phyloP scores from a whole-genome alignment of 2,888 invertebrate species.

The Graphium colonna region DNA sequence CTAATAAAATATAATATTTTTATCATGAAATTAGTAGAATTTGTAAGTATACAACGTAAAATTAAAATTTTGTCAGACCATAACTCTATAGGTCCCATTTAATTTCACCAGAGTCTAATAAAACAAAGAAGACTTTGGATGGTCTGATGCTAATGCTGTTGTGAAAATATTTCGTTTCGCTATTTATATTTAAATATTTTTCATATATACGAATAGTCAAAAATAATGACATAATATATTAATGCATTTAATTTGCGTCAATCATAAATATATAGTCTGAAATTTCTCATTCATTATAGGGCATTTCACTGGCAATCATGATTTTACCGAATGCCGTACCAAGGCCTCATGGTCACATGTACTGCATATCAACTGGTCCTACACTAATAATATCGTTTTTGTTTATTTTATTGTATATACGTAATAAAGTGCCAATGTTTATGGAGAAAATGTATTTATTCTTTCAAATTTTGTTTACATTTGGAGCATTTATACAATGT shows the following conservation, averaged over 20 bases:
- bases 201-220: too few species aligned
- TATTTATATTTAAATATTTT: too few species aligned
- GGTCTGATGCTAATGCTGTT: too few species aligned
- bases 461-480: slow-evolving; percentile 72
- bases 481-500: slow-evolving; percentile 71
- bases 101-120: too few species aligned
- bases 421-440: slow-evolving; percentile 65
- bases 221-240: too few species aligned
- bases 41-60: slow-evolving; percentile 74
- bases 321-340: slow-evolving; percentile 52
- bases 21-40: slow-evolving; percentile 71
- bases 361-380: slow-evolving; percentile 70
- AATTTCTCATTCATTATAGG: slow-evolving; percentile 51
- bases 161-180: neutral
- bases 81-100: too few species aligned
- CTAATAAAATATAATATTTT: slow-evolving; percentile 70
- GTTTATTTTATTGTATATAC: slow-evolving; percentile 62
- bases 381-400: slow-evolving; percentile 65
- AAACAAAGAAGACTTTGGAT: too few species aligned
- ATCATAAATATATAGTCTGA: neutral
- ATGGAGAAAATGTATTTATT: slow-evolving; percentile 76
- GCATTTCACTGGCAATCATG: slow-evolving; percentile 51
- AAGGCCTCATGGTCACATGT: slow-evolving; percentile 68
- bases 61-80: too few species aligned
- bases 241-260: slow-evolving; percentile 25